phyloP scores from a whole-genome alignment of 2,797 vertebrate genomes.

The Parauchenoglanis punctatus region DNA sequence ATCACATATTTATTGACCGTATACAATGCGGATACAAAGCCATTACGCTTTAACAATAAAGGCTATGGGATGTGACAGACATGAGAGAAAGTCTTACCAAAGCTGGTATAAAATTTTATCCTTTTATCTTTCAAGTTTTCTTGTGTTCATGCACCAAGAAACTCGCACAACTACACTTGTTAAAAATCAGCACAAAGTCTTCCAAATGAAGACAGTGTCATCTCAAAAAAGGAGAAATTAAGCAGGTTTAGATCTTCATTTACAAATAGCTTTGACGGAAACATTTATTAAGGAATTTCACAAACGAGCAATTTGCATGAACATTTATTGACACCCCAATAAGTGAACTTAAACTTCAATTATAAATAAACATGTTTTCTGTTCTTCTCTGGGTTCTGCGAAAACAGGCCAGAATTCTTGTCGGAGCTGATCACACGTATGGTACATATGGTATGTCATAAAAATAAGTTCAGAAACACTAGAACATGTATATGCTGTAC shows the following conservation, averaged over 20 bases:
- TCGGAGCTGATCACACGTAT: not conserved
- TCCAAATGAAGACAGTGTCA: not conserved
- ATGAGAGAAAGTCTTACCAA: not conserved
- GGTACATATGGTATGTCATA: not conserved
- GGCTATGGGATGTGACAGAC: not conserved
- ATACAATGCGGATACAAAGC: not conserved
- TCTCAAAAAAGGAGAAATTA: not conserved
- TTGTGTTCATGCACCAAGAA: not conserved
- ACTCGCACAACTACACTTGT: not conserved
- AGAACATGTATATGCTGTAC: not conserved
- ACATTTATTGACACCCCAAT: not conserved
- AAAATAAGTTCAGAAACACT: not conserved
- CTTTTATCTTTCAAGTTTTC: not conserved
- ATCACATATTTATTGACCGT: conserved; percentile 7
- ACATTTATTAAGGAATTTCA: not conserved
- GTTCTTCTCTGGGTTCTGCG: not conserved
- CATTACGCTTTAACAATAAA: not conserved
- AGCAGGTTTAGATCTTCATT: not conserved
- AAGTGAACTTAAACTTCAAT: not conserved
- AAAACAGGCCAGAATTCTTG: not conserved
- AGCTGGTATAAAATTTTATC: not conserved
- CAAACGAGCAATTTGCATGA: not conserved
- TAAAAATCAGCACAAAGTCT: not conserved
- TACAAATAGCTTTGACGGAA: not conserved
- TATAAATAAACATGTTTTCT: not conserved